A percentile compares a stretch with the other conserved stretches of the same genome.
phyloP scores from a whole-genome alignment of 2,888 invertebrate genomes.

The Clanis bilineata region DNA sequence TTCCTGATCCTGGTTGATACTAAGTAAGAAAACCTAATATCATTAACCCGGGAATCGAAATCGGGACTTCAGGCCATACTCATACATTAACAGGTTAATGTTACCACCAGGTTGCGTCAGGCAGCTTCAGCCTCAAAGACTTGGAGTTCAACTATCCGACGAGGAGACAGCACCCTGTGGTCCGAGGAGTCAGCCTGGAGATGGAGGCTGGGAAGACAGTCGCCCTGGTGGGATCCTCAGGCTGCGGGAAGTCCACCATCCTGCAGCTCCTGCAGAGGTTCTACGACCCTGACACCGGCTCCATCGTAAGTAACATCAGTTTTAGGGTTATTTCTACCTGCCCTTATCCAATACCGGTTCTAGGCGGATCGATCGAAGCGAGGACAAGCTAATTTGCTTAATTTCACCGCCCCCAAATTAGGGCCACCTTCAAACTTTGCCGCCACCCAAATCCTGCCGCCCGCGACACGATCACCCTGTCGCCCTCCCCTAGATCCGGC shows the following conservation, averaged over 20 bases:
- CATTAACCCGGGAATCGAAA: too few species aligned
- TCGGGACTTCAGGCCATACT: background rate
- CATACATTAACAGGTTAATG: background rate
- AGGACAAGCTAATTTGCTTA: too few species aligned
- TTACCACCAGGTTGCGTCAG: slow-evolving; percentile 77
- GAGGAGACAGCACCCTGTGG: slow-evolving; percentile 85
- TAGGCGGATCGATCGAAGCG: too few species aligned
- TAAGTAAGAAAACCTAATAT: too few species aligned
- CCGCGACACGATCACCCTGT: too few species aligned
- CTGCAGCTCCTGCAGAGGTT: slow-evolving; percentile 90
- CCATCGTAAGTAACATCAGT: slow-evolving; percentile 61
- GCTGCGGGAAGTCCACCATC: slow-evolving; percentile 91
- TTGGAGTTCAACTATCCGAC: slow-evolving; percentile 92
- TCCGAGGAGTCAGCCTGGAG: slow-evolving; percentile 86
- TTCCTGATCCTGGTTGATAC: too few species aligned
- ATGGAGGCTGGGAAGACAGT: slow-evolving; percentile 87
- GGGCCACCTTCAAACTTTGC: too few species aligned
- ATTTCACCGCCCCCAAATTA: too few species aligned
- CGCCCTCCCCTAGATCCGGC: too few species aligned
- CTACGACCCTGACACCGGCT: slow-evolving; percentile 88
- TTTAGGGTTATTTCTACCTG: too few species aligned
- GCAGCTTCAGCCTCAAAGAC: slow-evolving; percentile 85
- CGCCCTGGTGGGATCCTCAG: slow-evolving; percentile 87
- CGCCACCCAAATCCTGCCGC: too few species aligned
- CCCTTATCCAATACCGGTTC: too few species aligned